Evolutionary conservation across 2,888 invertebrate genomes (phyloP).

Genomic region (Lomographa bimaculata): DNA sequence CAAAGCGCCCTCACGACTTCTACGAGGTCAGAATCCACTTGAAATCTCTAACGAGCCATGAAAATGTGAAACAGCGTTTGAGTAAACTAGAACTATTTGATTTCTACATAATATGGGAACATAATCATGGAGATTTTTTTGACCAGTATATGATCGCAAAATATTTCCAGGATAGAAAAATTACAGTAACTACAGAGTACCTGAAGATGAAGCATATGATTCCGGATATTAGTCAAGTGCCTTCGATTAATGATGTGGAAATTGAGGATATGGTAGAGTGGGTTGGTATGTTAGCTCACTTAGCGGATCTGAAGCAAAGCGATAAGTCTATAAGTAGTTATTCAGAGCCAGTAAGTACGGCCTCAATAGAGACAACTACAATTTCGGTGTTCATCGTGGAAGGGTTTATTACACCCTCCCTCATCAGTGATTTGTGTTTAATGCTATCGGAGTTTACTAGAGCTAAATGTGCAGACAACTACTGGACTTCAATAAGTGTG

Average conservation of each 20-base stretch:
- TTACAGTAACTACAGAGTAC: constrained; percentile 46
- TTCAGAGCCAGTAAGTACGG: constrained; percentile 54
- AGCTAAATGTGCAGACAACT: constrained; percentile 50
- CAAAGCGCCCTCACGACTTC: constrained; percentile 55
- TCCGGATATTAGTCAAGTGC: constrained; percentile 56
- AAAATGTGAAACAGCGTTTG: constrained; percentile 47
- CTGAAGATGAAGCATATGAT: constrained; percentile 41
- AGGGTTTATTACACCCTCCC: constrained; percentile 58
- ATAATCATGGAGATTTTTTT: constrained; percentile 46
- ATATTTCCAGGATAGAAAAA: constrained; percentile 59
- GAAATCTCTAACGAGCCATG: constrained; percentile 46
- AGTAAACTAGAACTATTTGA: constrained; percentile 56
- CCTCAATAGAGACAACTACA: constrained; percentile 54
- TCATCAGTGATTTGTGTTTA: constrained; percentile 47
- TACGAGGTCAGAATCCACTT: constrained; percentile 64
- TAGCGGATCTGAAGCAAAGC: constrained; percentile 47
- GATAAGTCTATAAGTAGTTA: constrained; percentile 67
- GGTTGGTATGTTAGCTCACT: constrained; percentile 64
- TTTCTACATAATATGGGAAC: constrained; percentile 61
- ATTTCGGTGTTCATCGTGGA: constrained; percentile 56
- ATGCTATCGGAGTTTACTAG: constrained; percentile 49
- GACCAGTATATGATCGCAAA: constrained; percentile 75
- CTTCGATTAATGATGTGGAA: constrained; percentile 55
- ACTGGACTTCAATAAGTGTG: constrained; percentile 63
- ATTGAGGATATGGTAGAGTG: constrained; percentile 69